A percentile compares a stretch with the other conserved stretches of the same genome.
phyloP scores from a whole-genome alignment of 2,113 vertebrate genomes.

The Scopus umbretta region DNA sequence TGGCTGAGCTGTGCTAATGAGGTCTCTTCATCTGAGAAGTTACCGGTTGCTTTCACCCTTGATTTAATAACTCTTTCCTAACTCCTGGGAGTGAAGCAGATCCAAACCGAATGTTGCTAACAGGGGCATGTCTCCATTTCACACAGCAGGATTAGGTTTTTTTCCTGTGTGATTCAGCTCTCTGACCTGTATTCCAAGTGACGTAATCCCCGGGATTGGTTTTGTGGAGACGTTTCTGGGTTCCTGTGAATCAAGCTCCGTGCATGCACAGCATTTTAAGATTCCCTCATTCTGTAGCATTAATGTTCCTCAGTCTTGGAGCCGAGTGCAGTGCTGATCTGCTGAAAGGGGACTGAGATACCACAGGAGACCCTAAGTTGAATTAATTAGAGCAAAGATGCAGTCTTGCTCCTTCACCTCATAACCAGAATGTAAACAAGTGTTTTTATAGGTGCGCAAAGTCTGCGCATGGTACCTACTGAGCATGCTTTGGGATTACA shows the following conservation, averaged over 20 bases:
- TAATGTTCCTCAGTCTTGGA: neutral
- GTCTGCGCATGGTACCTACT: neutral
- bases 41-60: neutral
- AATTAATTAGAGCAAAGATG: neutral
- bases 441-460: neutral
- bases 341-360: neutral
- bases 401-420: neutral
- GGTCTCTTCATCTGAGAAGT: neutral
- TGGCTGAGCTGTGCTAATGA: neutral
- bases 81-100: neutral
- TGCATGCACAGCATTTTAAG: neutral
- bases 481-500: neutral
- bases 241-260: neutral
- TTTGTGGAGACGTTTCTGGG: neutral
- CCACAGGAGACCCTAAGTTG: neutral
- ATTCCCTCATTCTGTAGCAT: neutral
- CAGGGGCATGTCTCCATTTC: neutral
- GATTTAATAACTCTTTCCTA: neutral
- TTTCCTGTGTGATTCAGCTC: neutral
- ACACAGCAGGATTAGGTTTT: neutral
- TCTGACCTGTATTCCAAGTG: slow-evolving; percentile 12
- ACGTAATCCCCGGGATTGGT: neutral
- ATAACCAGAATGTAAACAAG: neutral
- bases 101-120: neutral
- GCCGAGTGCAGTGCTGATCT: neutral